Evolutionary conservation across 2,888 invertebrate species (phyloP), one percentile per base, ranked within the genome.

Genomic region (Cheilosia vulpina): DNA sequence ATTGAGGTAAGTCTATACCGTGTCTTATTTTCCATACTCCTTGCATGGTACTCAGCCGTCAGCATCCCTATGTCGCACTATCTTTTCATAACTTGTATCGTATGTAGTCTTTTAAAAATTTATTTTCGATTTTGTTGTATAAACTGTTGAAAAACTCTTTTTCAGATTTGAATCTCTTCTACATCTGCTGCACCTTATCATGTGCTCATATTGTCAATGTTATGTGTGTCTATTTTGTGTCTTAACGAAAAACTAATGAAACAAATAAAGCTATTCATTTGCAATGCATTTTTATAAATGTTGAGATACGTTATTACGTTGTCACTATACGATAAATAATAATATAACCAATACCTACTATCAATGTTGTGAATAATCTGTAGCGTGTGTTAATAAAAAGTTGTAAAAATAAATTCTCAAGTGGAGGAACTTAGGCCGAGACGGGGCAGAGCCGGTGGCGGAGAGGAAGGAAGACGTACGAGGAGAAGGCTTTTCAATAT

Each of bases 401-500:
- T 77, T 62, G 62, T 79, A 76, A 82, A 82, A 69, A 81, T 85
- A 84, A 84, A 84, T 71, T 84, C 80, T 69, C 84, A 84, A 84
- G 80, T 84, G 84, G 84, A 84, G 76, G 84, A 79, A 58, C 41
- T 73, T 58, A 73, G 79, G 79, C 84, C 71, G 60, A 69, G 84
- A 55, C 69, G 84, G 66, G 71, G 75, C 80, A 84, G 84, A 76
- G 69, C 69, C 43, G 84, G 80, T 15, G 80, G 79, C 7, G 75
- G 84, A n/a, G 84, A 84, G 4, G 84, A 84, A 45, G 80, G 75
- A 11, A 63, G 84, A 5, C 75, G 84, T 19, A 71, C 75, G 9
- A 80, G 80, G 21, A 84, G 80, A 62, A 71, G 68, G n/a, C 76
- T 75, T 15, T 77, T 72, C 38, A 87, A 83, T 79, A 92, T 92